These are phyloP conservation scores for Argynnis bischoffii DNA, from an alignment of 2,888 invertebrate genomes.

Conservation along the genomic window DNA sequence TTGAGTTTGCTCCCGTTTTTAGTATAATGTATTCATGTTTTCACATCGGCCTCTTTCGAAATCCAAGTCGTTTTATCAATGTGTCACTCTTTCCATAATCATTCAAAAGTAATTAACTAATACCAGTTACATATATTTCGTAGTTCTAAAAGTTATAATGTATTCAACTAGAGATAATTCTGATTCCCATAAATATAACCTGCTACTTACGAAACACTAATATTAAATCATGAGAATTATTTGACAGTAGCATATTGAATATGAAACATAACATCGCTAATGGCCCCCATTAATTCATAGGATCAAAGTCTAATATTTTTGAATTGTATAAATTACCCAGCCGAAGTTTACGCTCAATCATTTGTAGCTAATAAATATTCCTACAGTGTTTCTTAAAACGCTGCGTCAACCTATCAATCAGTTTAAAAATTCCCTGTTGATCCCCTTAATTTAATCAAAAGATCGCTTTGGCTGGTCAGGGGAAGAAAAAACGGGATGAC, in stretches of 20 bases:
- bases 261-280: conserved; percentile 11
- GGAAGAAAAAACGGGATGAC: conserved; percentile 78
- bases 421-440: conserved; percentile 79
- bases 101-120: conserved; percentile 19
- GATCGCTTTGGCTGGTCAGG: conserved; percentile 76
- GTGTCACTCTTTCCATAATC: conserved; percentile 22
- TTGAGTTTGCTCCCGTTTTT: conserved; percentile 9
- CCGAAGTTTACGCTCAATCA: conserved; percentile 64
- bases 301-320: conserved; percentile 61
- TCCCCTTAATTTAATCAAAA: conserved; percentile 82
- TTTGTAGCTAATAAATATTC: conserved; percentile 78
- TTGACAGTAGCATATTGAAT: background rate
- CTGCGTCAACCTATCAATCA: conserved; percentile 81
- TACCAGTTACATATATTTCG: conserved; percentile 16
- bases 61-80: conserved; percentile 18
- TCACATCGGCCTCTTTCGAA: conserved; percentile 19
- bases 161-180: conserved; percentile 18
- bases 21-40: conserved; percentile 23
- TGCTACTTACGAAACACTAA: conserved; percentile 16
- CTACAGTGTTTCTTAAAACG: conserved; percentile 71
- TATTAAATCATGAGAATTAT: conserved; percentile 9
- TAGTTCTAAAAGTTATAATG: conserved; percentile 17
- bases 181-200: conserved; percentile 11
- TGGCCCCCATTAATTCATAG: conserved; percentile 22
- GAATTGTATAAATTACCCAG: conserved; percentile 70